Evolutionary conservation across 2,113 vertebrate species (phyloP).

Genomic region (Pavo muticus): DNA sequence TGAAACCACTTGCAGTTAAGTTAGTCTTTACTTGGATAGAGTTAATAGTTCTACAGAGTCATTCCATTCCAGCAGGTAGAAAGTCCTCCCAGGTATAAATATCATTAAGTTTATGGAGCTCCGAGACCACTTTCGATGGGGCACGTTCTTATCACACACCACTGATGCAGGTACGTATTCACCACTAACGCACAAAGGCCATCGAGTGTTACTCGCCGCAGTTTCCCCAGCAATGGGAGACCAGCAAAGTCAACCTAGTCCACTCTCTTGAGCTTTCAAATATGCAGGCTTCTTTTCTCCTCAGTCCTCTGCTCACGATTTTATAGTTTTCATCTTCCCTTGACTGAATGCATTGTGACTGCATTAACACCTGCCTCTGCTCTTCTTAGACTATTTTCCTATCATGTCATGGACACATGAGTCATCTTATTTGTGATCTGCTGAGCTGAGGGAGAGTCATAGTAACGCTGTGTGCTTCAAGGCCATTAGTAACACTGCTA

Average conservation of each 20-base stretch:
- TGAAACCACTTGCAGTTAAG: neutral
- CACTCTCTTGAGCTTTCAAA: neutral
- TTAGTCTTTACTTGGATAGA: neutral
- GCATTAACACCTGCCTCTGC: conserved; percentile 68
- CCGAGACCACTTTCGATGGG: neutral
- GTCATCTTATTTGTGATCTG: conserved; percentile 69
- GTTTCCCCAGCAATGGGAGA: neutral
- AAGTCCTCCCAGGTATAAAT: neutral
- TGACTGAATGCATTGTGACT: conserved; percentile 9
- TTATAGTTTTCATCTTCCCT: neutral
- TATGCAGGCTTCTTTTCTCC: neutral
- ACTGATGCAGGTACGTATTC: rapidly evolving
- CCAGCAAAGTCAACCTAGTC: neutral
- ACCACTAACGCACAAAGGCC: rapidly evolving
- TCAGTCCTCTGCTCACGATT: neutral
- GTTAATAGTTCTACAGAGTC: neutral
- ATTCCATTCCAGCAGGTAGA: neutral
- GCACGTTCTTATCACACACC: rapidly evolving
- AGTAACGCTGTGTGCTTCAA: conserved; percentile 54
- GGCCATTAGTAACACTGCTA: conserved; percentile 61
- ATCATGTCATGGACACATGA: conserved; percentile 55
- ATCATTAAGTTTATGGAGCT: neutral
- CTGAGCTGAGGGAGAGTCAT: conserved; percentile 63
- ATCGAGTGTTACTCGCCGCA: neutral
- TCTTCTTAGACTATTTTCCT: conserved; percentile 38